Evolutionary conservation across 2,888 invertebrate species (phyloP), one percentile per base, ranked within the genome.

Genomic region (Synanthedon andrenaeformis): DNA sequence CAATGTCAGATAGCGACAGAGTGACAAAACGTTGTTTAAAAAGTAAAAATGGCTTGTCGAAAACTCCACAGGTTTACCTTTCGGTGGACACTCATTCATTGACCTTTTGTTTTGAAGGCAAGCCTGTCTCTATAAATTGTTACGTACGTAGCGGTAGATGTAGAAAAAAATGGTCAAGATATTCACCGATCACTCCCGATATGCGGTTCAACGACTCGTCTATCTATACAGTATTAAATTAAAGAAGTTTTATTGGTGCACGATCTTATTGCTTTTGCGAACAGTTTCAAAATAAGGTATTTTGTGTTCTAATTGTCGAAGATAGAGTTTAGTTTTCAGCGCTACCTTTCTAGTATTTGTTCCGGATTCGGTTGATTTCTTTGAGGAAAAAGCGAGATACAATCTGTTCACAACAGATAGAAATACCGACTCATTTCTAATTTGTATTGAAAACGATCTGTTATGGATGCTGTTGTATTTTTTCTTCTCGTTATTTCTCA

Each of bases 341-440:
- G 55, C 42, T 35, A 12, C 12, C 23, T 55, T 48, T 49, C 51
- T 49, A 55, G 51, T 59, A 57, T 65, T 57, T 74, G 77, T 66
- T 74, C 75, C 70, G 76, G 80, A 71, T 79, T 75, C 67, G 76
- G 65, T 75, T 76, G 71, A 78, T 75, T 79, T 79, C 72, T 70
- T 74, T 61, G 59, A 67, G 72, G 72, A 77, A 79, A 71, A 65
- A 66, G 64, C 70, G 64, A 69, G 63, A 70, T 67, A 67, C 67
- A 67, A 49, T 49, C 41, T n/a, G 41, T 14, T 35, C 28, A 35
- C 13, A n/a, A n/a, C 51, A 51, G 51, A 51, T 35, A 49, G 49
- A 49, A 49, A 49, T 49, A 17, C 23, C 8, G 49, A 45, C 13
- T 45, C 8, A 45, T 45, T 45, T n/a, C 14, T 12, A 45, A 45